phyloP scores from a whole-genome alignment of 2,113 vertebrate genomes.

The Anhinga rufa region DNA sequence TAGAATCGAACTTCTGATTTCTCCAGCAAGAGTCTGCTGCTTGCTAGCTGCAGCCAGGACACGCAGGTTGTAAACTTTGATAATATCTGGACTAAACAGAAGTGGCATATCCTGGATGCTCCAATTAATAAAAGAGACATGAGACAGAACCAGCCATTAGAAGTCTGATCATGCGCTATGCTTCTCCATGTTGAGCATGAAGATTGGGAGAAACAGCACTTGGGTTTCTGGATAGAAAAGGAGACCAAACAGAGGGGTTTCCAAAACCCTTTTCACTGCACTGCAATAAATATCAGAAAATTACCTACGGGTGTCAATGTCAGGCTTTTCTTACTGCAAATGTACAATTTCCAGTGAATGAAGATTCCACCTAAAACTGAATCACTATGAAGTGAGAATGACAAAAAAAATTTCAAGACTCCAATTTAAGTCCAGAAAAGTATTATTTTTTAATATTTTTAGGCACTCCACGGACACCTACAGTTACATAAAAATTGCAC shows the following conservation, averaged over 20 bases:
- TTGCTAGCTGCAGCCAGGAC: background rate
- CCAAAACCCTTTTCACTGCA: background rate
- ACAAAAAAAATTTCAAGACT: background rate
- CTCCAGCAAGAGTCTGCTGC: background rate
- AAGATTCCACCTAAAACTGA: background rate
- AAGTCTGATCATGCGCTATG: rapidly evolving
- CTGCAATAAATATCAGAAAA: background rate
- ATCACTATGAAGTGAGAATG: rapidly evolving
- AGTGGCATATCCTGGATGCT: background rate
- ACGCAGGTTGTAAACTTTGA: rapidly evolving
- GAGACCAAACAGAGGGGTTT: background rate
- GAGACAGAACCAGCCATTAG: background rate
- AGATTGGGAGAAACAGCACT: background rate
- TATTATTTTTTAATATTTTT: too few relatives aligned
- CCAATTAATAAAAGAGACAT: background rate
- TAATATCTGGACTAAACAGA: background rate
- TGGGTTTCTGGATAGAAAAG: background rate
- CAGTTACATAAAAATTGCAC: background rate
- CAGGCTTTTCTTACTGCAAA: background rate
- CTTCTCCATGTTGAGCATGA: background rate
- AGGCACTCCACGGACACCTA: background rate
- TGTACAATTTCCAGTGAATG: rapidly evolving
- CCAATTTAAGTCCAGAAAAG: background rate
- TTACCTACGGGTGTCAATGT: background rate
- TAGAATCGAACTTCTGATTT: background rate